Conservation (phyloP, 2,113 vertebrate species). For the Micromys minutus region DNA sequence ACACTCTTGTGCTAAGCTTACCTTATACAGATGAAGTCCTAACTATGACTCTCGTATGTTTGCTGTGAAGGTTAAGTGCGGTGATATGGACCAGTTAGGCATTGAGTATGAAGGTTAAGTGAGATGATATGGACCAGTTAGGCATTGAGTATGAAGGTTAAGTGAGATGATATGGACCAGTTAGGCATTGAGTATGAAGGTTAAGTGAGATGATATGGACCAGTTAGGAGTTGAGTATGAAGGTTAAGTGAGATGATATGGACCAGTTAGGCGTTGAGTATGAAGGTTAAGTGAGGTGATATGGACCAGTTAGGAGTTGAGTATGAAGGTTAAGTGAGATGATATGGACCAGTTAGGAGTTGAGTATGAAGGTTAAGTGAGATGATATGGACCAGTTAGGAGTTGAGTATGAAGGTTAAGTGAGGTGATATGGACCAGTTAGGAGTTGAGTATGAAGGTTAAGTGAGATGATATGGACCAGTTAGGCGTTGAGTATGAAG, state of each 20-base stretch:
- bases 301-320: neutral
- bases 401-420: neutral
- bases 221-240: neutral
- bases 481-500: neutral
- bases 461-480: neutral
- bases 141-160: neutral
- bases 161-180: neutral
- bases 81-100: neutral
- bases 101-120: neutral
- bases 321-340: neutral
- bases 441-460: too few relatives aligned
- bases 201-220: neutral
- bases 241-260: neutral
- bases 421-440: neutral
- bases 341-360: neutral
- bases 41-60: neutral
- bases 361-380: neutral
- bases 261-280: neutral
- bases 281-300: neutral
- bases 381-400: neutral
- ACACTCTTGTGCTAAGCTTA: neutral
- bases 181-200: neutral
- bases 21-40: neutral
- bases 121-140: neutral
- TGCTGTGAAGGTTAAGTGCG: neutral